Percentiles rank a stretch among this genome's conserved stretches.
These are phyloP conservation scores for Gallinago media DNA, from an alignment of 2,113 vertebrate species.

Conservation along the genomic window DNA sequence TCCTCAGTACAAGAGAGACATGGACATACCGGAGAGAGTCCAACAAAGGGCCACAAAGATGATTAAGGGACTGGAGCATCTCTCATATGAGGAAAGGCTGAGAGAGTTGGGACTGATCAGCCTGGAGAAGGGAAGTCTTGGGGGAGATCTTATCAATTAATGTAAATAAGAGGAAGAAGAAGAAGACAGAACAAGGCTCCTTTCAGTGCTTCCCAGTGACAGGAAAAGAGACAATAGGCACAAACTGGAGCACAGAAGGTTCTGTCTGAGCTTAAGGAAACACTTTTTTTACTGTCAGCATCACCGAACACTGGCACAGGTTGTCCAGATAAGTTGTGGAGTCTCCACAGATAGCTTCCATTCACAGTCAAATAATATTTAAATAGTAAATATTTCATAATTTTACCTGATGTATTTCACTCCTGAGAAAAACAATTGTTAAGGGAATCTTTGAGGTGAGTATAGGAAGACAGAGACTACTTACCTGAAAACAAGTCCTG, in stretches of 20 bases:
- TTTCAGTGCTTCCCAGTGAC: neutral
- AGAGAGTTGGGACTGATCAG: neutral
- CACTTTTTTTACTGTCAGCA: neutral
- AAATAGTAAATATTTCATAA: neutral
- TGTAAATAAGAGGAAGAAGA: neutral
- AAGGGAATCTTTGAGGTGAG: neutral
- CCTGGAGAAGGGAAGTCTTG: neutral
- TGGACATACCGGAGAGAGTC: neutral
- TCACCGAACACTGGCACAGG: neutral
- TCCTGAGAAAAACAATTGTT: neutral
- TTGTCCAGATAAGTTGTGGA: neutral
- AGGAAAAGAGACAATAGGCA: neutral
- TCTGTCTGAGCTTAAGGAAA: neutral
- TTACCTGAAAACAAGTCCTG: constrained; percentile 43
- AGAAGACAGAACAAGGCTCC: neutral
- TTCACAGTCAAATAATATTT: neutral
- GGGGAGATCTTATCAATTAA: neutral
- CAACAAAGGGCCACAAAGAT: neutral
- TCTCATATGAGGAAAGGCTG: neutral
- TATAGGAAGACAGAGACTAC: neutral
- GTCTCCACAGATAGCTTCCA: neutral
- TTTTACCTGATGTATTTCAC: neutral
- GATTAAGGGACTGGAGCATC: neutral
- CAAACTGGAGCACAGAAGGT: neutral
- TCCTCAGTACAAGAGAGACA: neutral